Evolutionary conservation across 2,888 invertebrate species (phyloP), one percentile per base, ranked within the genome.

Genomic region (Malthinus seriepunctatus): DNA sequence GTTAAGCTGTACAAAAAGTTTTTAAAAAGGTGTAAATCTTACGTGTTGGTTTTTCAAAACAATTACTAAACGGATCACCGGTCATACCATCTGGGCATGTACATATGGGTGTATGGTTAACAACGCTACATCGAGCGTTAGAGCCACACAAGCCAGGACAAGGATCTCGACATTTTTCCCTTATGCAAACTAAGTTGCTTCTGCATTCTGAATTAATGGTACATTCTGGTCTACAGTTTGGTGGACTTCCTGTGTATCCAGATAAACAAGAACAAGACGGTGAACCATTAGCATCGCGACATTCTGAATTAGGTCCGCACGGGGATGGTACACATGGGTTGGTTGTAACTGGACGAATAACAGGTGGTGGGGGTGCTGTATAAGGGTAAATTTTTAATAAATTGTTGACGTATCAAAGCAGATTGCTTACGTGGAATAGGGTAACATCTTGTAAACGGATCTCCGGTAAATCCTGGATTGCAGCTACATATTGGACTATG

Each of bases 31-130:
- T 8, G 48, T 11, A 32, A 34, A 33, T 68, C 72, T 75, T 77
- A 77, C 77, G 71, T 67, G 76, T 74, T 9, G 69, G 69, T 60
- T 75, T 73, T 71, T 86, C 85, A 58, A 84, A 83, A 73, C 92
- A 92, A 74, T 87, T 86, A 34, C 85, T 84, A 71, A 91, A 91
- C 63, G 91, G 90, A 85, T 92, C 90, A n/a, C 90, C 90, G 14
- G 83, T 84, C 65, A 82, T 86, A 48, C 85, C 86, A 31, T 78
- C 67, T n/a, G 78, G 72, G 66, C 87, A 88, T 54, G 80, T 82
- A 69, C 89, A 89, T 8, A 82, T 80, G 6, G 88, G 86, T 58
- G 85, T 74, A 68, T 88, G 88, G 67, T 84, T 86, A 8, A 87
- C 78, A 45, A 87, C 86, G 67, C 84, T 82, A 64, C 89, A 89